Base-by-base conservation (phyloP, 1,140 invertebrate genomes). In the Apis florea region DNA sequence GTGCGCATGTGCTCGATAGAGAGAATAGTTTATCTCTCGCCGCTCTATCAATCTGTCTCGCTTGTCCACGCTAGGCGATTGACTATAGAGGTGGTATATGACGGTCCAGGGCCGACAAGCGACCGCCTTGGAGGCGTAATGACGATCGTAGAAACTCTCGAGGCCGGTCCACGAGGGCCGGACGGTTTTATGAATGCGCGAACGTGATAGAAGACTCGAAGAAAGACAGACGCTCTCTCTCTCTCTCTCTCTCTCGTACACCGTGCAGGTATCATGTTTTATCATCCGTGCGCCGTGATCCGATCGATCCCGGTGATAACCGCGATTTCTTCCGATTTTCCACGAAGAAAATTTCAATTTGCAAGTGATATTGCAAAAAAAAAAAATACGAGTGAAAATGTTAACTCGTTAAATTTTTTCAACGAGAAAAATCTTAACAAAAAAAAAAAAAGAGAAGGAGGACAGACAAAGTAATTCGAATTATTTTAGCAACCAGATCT, bases 141-240 rank as follows among this genome's bases (percentile, higher is more conserved):
- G 85, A 90, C 85, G 88, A 90, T 88, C 83, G 82, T 90, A 89
- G 88, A 90, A 90, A 89, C 85, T 88, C 72, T 88, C 89, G 88
- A 89, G 88, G 88, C 79, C 82, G 75, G 84, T 68, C 83, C 80
- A 80, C 86, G 82, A 79, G 82, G 73, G 31, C 40, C 79, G 63
- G 4, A 79, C 67, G 85, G 79, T 86, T 88, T 88, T 83, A 77
- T 85, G 82, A 88, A 89, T 84, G 78, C 58, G 77, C 75, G 70
- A 82, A 76, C 82, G 75, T 49, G 61, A 83, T 76, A 72, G 53
- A 79, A 74, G 53, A 83, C 72, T 66, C 21, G 53, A 49, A 59
- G 47, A 78, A 85, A 73, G 47, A 81, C 72, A 26, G 51, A 83
- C 56, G 71, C 53, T n/a, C n/a, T n/a, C n/a, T n/a, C n/a, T n/a